Conservation (phyloP, 2,113 vertebrate species). For the Dasyurus viverrinus region DNA sequence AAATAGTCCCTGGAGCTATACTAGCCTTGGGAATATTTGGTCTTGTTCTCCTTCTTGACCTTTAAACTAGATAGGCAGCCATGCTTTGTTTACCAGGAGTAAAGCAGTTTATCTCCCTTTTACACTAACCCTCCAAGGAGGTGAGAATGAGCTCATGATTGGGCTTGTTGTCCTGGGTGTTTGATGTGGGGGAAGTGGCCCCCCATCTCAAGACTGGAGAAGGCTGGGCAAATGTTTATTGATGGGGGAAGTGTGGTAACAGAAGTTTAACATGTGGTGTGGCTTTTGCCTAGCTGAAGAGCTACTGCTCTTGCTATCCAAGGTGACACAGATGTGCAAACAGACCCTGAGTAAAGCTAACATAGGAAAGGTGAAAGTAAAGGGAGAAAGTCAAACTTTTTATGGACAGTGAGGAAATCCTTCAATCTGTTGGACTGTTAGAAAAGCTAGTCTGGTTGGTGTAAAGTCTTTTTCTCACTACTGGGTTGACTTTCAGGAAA, state of each 20-base stretch:
- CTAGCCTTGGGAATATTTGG: not conserved
- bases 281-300: not conserved
- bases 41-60: conserved; percentile 76
- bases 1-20: conserved; percentile 36
- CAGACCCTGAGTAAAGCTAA: not conserved
- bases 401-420: not conserved
- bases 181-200: not conserved
- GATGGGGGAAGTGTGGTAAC: not conserved
- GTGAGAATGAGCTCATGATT: not conserved
- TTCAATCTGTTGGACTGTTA: not conserved
- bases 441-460: not conserved
- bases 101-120: conserved; percentile 62
- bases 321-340: not conserved
- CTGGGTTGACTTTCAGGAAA: not conserved
- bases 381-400: not conserved
- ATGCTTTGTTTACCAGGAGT: conserved; percentile 61
- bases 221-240: not conserved
- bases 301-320: not conserved
- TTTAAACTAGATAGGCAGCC: conserved; percentile 58
- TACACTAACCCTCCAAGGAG: conserved; percentile 60
- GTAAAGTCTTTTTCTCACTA: not conserved
- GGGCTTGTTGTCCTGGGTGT: not conserved
- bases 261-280: not conserved
- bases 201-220: rapidly evolving
- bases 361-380: not conserved